Percentiles rank a stretch among this genome's conserved stretches.
These are phyloP conservation scores for Gasterosteus aculeatus DNA, from an alignment of 2,113 vertebrate genomes.

Conservation along the genomic window DNA sequence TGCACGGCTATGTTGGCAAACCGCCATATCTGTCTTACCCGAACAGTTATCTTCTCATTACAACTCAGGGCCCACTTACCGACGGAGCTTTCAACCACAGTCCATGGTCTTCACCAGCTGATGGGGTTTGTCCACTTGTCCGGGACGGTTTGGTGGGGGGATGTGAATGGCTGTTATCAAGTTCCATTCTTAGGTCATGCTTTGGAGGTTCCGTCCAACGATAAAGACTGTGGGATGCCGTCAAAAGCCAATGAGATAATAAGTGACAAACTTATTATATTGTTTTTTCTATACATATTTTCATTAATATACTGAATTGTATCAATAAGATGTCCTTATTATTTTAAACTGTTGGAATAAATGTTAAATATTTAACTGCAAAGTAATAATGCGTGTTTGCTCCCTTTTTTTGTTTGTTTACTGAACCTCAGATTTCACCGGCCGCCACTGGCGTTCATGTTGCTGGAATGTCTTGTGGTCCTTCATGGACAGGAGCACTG, in stretches of 20 bases:
- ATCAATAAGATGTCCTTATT: too few species aligned
- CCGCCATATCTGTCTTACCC: background rate
- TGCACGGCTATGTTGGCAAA: conserved; percentile 7
- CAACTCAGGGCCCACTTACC: background rate
- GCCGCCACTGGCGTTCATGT: background rate
- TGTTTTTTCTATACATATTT: background rate
- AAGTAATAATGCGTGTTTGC: too few species aligned
- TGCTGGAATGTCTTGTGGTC: background rate
- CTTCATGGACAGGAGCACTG: background rate
- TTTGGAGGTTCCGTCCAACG: background rate
- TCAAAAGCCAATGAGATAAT: background rate
- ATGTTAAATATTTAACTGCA: too few species aligned
- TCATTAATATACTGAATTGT: too few species aligned
- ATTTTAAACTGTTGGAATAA: too few species aligned
- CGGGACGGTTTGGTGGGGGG: background rate
- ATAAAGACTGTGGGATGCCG: background rate
- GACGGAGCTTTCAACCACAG: background rate
- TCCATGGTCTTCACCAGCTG: background rate
- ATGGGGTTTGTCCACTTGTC: background rate
- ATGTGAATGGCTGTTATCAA: background rate
- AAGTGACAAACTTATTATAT: background rate
- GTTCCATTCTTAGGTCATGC: background rate
- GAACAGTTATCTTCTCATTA: background rate
- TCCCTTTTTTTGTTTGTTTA: too few species aligned
- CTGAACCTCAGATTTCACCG: too few species aligned